phyloP scores from a whole-genome alignment of 2,888 invertebrate species.

The Dynastes hyllus region DNA sequence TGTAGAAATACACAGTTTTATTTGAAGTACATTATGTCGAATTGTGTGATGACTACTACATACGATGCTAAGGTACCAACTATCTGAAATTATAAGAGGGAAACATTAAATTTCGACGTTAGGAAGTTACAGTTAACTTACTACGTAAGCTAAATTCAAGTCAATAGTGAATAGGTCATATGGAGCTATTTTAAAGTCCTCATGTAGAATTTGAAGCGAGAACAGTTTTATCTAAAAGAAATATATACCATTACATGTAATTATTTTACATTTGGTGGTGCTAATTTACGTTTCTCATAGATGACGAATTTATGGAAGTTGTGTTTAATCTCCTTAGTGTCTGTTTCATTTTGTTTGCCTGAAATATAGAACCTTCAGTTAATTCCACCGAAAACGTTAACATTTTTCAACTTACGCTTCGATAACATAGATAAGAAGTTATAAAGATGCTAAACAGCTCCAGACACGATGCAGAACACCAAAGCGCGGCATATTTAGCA shows the following conservation, averaged over 20 bases:
- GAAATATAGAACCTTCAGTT: too few relatives aligned
- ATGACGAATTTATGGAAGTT: too few relatives aligned
- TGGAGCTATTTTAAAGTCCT: slow-evolving; percentile 42
- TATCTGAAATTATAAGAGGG: slow-evolving; percentile 18
- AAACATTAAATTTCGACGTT: too few relatives aligned
- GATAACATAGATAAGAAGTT: slow-evolving; percentile 25
- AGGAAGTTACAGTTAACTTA: not conserved
- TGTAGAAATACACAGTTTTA: not conserved
- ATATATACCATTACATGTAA: too few relatives aligned
- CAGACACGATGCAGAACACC: not conserved
- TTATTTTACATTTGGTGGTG: too few relatives aligned
- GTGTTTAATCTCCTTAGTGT: too few relatives aligned
- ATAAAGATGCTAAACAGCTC: not conserved
- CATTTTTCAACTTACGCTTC: slow-evolving; percentile 8
- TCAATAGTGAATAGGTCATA: slow-evolving; percentile 23
- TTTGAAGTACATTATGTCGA: slow-evolving; percentile 44
- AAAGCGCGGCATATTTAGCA: not conserved
- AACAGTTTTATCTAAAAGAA: slow-evolving; percentile 30
- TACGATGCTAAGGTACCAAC: slow-evolving; percentile 32
- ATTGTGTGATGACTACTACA: slow-evolving; percentile 46
- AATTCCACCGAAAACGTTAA: too few relatives aligned
- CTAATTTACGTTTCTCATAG: too few relatives aligned
- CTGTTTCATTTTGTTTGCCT: too few relatives aligned
- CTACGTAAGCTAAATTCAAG: slow-evolving; percentile 30
- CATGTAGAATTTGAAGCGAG: slow-evolving; percentile 36